Conservation (phyloP, 2,113 vertebrate species). For the Talpa occidentalis region DNA sequence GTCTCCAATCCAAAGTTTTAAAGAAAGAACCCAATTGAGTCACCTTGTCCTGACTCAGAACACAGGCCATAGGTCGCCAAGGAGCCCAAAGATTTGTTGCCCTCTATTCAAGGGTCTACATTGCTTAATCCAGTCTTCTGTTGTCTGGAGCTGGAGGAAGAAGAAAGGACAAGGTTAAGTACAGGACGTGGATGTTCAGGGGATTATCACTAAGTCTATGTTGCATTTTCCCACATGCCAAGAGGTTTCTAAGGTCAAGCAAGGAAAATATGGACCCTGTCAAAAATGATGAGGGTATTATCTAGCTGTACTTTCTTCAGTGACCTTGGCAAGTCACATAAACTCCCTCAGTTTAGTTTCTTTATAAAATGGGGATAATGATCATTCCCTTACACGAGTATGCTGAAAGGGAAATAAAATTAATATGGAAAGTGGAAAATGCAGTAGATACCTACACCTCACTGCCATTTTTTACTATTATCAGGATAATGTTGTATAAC, state of each 20-base stretch:
- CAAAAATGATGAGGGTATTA: not conserved
- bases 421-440: not conserved
- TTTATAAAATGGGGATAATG: not conserved
- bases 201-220: not conserved
- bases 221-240: not conserved
- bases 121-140: not conserved
- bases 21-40: not conserved
- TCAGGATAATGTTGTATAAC: not conserved
- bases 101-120: not conserved
- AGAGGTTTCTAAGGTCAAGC: not conserved
- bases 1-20: not conserved
- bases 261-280: not conserved
- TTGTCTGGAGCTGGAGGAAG: not conserved
- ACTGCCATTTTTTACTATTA: not conserved
- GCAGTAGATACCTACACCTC: not conserved
- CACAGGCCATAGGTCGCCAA: accelerated
- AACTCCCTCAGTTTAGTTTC: not conserved
- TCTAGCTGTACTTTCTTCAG: not conserved
- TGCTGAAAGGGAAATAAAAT: not conserved
- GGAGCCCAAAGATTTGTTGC: not conserved
- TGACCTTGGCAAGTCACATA: not conserved
- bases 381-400: not conserved
- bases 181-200: not conserved
- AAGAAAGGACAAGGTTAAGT: not conserved
- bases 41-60: not conserved